Percentiles rank a stretch among this genome's conserved stretches.
These are phyloP conservation scores for Latrodectus elegans DNA, from an alignment of 2,888 invertebrate genomes.

Conservation along the genomic window DNA sequence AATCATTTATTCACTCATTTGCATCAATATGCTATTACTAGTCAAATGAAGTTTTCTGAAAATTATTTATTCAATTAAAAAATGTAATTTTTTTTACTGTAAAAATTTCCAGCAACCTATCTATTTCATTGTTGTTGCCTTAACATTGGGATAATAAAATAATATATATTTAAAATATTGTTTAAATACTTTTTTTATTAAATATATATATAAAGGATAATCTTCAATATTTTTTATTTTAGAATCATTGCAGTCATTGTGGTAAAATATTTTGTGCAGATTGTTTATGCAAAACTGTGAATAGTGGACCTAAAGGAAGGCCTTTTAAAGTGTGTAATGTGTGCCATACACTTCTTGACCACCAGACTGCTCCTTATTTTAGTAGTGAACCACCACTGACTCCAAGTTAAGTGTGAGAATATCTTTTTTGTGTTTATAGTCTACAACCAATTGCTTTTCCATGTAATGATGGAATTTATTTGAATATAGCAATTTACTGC, in stretches of 20 bases:
- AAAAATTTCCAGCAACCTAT: not conserved
- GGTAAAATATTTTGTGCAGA: constrained; percentile 94
- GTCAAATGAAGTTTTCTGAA: not conserved
- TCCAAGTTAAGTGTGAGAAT: constrained; percentile 55
- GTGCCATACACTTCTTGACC: constrained; percentile 96
- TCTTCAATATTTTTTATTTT: constrained; percentile 22
- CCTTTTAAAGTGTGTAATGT: constrained; percentile 95
- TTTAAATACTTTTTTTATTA: not conserved
- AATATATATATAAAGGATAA: not conserved
- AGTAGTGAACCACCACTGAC: constrained; percentile 71
- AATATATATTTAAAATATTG: not conserved
- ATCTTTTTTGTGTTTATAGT: constrained; percentile 42
- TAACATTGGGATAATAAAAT: not conserved
- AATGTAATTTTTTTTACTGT: not conserved
- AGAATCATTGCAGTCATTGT: constrained; percentile 95
- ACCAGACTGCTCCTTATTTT: constrained; percentile 92
- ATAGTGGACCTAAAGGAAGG: constrained; percentile 88
- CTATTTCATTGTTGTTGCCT: not conserved
- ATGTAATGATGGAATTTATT: constrained; percentile 21
- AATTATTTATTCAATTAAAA: not conserved
- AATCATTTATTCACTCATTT: no score
- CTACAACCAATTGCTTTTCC: constrained; percentile 24
- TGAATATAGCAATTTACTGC: constrained; percentile 37
- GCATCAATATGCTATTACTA: not conserved
- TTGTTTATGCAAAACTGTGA: constrained; percentile 88